Conservation (phyloP, 1,140 invertebrate species). For the Drosophila rufa region DNA sequence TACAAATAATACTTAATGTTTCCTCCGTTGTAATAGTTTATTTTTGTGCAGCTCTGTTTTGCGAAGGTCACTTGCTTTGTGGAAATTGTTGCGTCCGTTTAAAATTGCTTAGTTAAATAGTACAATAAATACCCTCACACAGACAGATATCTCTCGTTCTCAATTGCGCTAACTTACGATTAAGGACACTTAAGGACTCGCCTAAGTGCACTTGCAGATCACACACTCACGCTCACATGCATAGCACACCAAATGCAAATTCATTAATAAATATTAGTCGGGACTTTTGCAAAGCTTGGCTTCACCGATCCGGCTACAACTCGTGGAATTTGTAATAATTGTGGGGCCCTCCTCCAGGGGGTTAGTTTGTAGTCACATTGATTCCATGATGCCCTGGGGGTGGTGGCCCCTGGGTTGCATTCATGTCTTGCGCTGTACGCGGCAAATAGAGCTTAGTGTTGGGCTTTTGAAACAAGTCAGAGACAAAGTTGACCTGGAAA, state of each 20-base stretch:
- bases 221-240: slow-evolving; percentile 14
- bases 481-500: slow-evolving; percentile 80
- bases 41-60: slow-evolving; percentile 24
- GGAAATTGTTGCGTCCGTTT: slow-evolving; percentile 24
- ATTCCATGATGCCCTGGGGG: slow-evolving; percentile 35
- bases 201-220: slow-evolving; percentile 43
- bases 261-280: slow-evolving; percentile 27
- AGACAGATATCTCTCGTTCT: slow-evolving; percentile 11
- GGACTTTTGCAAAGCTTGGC: slow-evolving; percentile 28
- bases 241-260: slow-evolving; percentile 20
- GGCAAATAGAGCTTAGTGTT: slow-evolving; percentile 61
- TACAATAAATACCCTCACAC: slow-evolving; percentile 36
- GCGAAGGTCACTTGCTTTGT: slow-evolving; percentile 40
- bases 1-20: slow-evolving; percentile 46
- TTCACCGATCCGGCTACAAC: slow-evolving; percentile 49
- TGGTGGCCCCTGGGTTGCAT: background rate
- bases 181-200: slow-evolving; percentile 21
- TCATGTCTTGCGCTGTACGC: slow-evolving; percentile 67
- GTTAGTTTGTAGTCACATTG: slow-evolving; percentile 60
- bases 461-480: slow-evolving; percentile 66
- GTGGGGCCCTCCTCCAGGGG: slow-evolving; percentile 1
- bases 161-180: slow-evolving; percentile 38
- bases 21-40: slow-evolving; percentile 2
- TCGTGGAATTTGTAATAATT: slow-evolving; percentile 68
- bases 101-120: slow-evolving; percentile 38